Base-by-base conservation (phyloP, 2,888 invertebrate species). In the Drosophila cognata region DNA sequence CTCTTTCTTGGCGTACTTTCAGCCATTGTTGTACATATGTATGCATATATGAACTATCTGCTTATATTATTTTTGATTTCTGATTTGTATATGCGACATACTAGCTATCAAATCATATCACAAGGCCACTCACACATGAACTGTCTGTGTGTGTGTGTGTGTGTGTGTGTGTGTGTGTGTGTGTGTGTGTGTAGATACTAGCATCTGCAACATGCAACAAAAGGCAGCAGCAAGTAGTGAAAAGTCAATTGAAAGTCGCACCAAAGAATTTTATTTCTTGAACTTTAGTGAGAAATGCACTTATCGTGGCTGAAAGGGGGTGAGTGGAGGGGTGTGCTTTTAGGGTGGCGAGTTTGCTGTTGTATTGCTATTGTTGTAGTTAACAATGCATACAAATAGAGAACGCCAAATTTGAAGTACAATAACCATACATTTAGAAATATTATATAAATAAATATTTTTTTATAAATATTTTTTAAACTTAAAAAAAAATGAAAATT, bases 201-300 rank as follows among this genome's bases (percentile, higher is more conserved):
- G 55, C 59, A 64, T 29, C 63, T 68, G 58, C 61, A 60, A 61
- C 72, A 46, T 66, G 61, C 66, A 73, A 59, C 67, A 74, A 63
- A 56, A 68, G 57, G 41, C 8, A 25, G 36, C 36, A n/a, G 18
- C 36, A 7, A 69, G 78, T 80, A 85, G 63, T 57, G 73, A 62
- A 84, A 88, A 84, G 84, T 84, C 86, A 84, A 88, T 88, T 84
- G 88, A 84, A 84, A 84, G 84, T 84, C 84, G 79, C 71, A 71
- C 79, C 41, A 29, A 68, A 61, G 67, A 48, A 78, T 74, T 74
- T 62, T 73, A 38, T 68, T 58, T 53, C 72, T 59, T 65, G 55
- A 59, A 71, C 72, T 64, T 64, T 57, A 31, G 18, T 41, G 52
- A 64, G 38, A 64, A 71, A 51, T 52, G 21, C 55, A 53, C 41